Evolutionary conservation across 2,888 invertebrate genomes (phyloP), one percentile per base, ranked within the genome.

Genomic region (Atrina japonica): DNA sequence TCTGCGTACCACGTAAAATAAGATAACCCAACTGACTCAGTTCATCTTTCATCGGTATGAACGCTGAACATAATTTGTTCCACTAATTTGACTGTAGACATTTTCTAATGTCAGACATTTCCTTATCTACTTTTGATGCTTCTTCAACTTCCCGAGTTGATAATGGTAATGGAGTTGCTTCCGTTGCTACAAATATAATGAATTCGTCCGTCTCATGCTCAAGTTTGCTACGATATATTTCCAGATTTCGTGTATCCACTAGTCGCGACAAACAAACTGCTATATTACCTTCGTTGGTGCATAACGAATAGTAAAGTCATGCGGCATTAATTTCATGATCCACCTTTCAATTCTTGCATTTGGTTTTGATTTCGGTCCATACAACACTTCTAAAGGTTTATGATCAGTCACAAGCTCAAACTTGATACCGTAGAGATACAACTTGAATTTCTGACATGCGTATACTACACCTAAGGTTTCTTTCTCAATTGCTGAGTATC

Each of bases 371-470:
- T 49, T 64, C 6, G 27, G 16, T 65, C 35, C 49, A 60, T 43
- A 63, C n/a, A 83, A 61, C 0, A 64, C 49, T 21, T 73, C 70
- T 29, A 78, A 27, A 18, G 78, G 73, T 60, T 76, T 75, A 50
- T 82, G 82, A 35, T 75, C 77, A 11, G 75, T 74, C 3, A 70
- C 23, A 16, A 47, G n/a, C 23, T 73, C 70, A 66, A 73, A 75
- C 5, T 73, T 50, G 11, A 55, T 50, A 23, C 70, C 77, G 40
- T 63, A 52, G 0, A 77, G 35, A 40, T 73, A 75, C 0, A 77
- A 21, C 11, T 77, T 67, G 41, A 84, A 81, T 5, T 80, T 67
- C 56, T 84, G 81, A 70, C 80, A 81, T 11, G 77, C 77, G 84
- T 80, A 81, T 2, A 69, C 63, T 5, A 73, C 16, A 16, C 50